Conservation (phyloP, 2,888 invertebrate species). For the Heliconius aoede region DNA sequence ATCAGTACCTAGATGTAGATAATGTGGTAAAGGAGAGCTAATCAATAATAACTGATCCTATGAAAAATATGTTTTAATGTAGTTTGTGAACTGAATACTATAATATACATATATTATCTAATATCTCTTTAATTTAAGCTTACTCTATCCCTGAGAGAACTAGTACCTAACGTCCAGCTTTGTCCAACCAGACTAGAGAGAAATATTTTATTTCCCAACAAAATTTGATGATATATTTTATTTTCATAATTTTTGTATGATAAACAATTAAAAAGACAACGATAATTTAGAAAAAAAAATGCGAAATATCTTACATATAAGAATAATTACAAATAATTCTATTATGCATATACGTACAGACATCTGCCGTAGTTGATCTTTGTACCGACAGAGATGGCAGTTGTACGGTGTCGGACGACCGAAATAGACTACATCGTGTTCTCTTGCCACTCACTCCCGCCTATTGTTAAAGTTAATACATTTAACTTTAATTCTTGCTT, state of each 20-base stretch:
- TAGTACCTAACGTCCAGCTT: too few species aligned
- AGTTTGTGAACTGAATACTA: neutral
- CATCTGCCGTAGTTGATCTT: conserved; percentile 58
- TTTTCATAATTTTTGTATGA: too few species aligned
- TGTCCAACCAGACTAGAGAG: too few species aligned
- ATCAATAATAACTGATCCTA: neutral
- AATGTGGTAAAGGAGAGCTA: neutral
- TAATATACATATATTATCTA: neutral
- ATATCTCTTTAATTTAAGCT: neutral
- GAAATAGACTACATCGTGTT: conserved; percentile 74
- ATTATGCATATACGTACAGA: neutral
- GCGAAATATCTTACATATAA: neutral
- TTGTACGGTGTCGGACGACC: conserved; percentile 60
- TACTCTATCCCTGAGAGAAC: too few species aligned
- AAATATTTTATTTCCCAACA: too few species aligned
- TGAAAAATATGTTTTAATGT: neutral
- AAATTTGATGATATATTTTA: too few species aligned
- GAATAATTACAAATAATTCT: neutral
- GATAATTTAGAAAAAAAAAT: too few species aligned
- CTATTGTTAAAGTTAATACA: conserved; percentile 53
- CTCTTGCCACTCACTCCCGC: conserved; percentile 72
- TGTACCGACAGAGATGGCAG: conserved; percentile 70
- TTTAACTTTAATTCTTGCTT: conserved; percentile 26
- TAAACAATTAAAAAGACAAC: neutral
- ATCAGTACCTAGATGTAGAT: neutral